A percentile compares a stretch with the other conserved stretches of the same genome.
Conservation (phyloP, 2,797 vertebrate species). For the Neosilurus hyrtlii region DNA sequence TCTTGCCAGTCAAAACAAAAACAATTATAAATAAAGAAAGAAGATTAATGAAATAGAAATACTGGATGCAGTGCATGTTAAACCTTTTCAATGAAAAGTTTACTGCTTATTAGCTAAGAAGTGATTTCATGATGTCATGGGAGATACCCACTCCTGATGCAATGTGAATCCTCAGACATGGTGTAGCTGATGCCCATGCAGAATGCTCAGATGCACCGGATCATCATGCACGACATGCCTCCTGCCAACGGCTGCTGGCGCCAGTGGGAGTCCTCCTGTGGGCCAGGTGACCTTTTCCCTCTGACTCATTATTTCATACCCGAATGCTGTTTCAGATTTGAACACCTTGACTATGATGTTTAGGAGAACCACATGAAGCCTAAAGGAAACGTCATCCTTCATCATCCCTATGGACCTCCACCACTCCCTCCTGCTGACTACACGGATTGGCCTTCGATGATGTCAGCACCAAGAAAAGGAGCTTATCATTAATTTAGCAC, state of each 20-base stretch:
- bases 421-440: slow-evolving; percentile 62
- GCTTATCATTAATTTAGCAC: slow-evolving; percentile 56
- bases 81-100: no score
- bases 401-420: slow-evolving; percentile 74
- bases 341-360: slow-evolving; percentile 16
- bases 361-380: slow-evolving; percentile 64
- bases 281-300: slow-evolving; percentile 51
- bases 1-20: no score
- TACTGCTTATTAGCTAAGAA: no score
- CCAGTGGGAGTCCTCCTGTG: slow-evolving; percentile 25
- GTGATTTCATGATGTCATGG: neutral
- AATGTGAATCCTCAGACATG: slow-evolving; percentile 71
- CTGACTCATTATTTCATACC: neutral
- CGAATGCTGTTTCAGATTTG: neutral
- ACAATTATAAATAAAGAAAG: no score
- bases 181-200: slow-evolving; percentile 91
- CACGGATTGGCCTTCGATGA: slow-evolving; percentile 61
- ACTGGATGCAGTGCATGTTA: no score
- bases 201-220: slow-evolving; percentile 88
- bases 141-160: neutral
- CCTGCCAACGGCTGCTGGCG: slow-evolving; percentile 55
- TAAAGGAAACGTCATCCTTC: slow-evolving; percentile 70
- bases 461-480: slow-evolving; percentile 54
- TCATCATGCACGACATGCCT: slow-evolving; percentile 88
- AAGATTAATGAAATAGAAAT: no score